Evolutionary conservation across 2,888 invertebrate genomes (phyloP), one percentile per base, ranked within the genome.

Genomic region (Pammene fasciana): DNA sequence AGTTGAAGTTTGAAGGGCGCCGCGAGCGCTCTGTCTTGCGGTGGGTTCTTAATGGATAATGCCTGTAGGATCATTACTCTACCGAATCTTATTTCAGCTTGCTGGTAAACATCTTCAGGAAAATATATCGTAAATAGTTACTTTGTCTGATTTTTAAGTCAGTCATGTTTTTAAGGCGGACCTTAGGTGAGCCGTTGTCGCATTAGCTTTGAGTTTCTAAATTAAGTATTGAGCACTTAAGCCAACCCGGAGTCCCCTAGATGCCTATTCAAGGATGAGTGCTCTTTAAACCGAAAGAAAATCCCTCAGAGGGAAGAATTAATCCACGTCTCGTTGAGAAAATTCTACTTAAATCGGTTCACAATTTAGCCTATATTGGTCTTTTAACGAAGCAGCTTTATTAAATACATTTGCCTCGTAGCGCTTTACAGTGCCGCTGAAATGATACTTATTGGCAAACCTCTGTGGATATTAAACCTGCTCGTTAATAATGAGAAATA

Each of bases 211-310:
- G 68, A 65, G 43, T 72, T 73, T 70, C 67, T 68, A 78, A 80
- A 82, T 80, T 77, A 77, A 78, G 75, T 76, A 75, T 78, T 78
- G 73, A 76, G 74, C 75, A 73, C 73, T 78, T 78, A 80, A 81
- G 77, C 76, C 75, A 76, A 79, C 75, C 77, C 76, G 72, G 73
- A 76, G 75, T 75, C 73, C 73, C 72, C 77, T 78, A 74, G 75
- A 75, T 76, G 74, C 72, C 76, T 75, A 78, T 81, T 80, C 76
- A 81, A 78, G 76, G 75, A 72, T 72, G 76, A 82, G 77, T 75
- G 78, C 75, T 77, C 75, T 75, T 79, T 78, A 78, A 79, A 79
- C 75, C 75, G 73, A 76, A 79, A 78, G 75, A 72, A 78, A 83
- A 82, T 76, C 77, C 75, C 73, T 72, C 74, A 72, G 72, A 73